These are phyloP conservation scores for Illadopsis cleaveri DNA, from an alignment of 2,113 vertebrate genomes.

Conservation along the genomic window DNA sequence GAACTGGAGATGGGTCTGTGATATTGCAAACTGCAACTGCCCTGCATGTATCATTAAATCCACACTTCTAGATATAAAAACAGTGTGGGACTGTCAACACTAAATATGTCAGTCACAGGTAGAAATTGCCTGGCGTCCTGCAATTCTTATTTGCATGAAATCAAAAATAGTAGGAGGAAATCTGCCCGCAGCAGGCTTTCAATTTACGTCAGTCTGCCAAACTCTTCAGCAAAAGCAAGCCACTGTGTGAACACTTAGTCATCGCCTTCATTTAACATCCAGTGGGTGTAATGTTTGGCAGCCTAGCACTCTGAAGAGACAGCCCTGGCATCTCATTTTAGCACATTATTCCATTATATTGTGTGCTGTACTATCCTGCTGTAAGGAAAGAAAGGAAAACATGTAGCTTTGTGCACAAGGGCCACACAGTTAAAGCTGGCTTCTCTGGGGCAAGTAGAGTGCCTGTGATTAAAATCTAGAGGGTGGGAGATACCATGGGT, in stretches of 20 bases:
- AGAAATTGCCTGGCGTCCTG: slow-evolving; percentile 39
- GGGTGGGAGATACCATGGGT: neutral
- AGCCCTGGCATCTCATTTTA: slow-evolving; percentile 48
- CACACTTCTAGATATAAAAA: neutral
- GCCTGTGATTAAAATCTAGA: neutral
- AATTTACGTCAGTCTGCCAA: slow-evolving; percentile 70
- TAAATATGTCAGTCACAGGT: slow-evolving; percentile 67
- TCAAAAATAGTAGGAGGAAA: slow-evolving; percentile 68
- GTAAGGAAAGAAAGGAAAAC: slow-evolving; percentile 1
- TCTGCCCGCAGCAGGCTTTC: slow-evolving; percentile 66
- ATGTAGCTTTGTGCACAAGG: neutral
- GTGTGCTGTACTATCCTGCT: neutral
- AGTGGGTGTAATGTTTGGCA: slow-evolving; percentile 67
- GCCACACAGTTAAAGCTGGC: neutral
- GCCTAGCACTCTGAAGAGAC: slow-evolving; percentile 33
- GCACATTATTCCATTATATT: slow-evolving; percentile 38
- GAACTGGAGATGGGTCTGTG: neutral
- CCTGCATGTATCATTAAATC: neutral
- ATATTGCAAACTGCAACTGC: neutral
- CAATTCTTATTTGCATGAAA: slow-evolving; percentile 65
- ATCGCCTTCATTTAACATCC: slow-evolving; percentile 62
- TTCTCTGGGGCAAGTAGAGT: neutral
- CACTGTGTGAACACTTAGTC: slow-evolving; percentile 59
- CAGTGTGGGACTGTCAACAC: slow-evolving; percentile 46
- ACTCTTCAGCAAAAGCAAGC: slow-evolving; percentile 37